Conservation (phyloP, 2,113 vertebrate genomes). For the Bubo bubo region DNA sequence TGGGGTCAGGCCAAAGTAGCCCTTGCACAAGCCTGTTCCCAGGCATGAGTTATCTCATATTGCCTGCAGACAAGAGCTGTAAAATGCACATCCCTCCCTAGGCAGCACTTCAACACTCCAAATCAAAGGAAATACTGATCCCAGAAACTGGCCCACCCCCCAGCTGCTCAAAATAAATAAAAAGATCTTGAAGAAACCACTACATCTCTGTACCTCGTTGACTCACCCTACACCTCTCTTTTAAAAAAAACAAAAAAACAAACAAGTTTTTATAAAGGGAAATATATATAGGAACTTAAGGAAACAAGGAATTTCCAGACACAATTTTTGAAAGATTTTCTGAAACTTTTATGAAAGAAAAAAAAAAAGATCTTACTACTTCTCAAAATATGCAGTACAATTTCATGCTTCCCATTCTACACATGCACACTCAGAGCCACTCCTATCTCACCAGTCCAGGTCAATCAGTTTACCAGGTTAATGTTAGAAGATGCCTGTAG, state of each 20-base stretch:
- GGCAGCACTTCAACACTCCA: neutral
- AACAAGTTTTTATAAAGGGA: neutral
- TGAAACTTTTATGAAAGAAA: neutral
- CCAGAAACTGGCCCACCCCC: neutral
- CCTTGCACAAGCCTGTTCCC: conserved; percentile 21
- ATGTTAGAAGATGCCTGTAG: neutral
- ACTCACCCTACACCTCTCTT: neutral
- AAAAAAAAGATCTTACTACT: neutral
- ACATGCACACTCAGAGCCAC: neutral
- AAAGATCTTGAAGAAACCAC: neutral
- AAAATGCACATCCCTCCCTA: neutral
- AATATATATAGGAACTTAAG: neutral
- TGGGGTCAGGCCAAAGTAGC: neutral
- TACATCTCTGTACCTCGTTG: neutral
- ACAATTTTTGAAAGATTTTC: neutral
- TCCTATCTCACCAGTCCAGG: neutral
- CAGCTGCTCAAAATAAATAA: neutral
- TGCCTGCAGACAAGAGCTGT: neutral
- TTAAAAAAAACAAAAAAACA: too few species aligned
- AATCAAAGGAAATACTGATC: neutral
- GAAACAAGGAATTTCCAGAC: neutral
- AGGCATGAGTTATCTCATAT: neutral
- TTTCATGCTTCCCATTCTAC: neutral
- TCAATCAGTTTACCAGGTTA: neutral
- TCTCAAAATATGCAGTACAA: neutral